Conservation (phyloP, 1,140 invertebrate genomes). For the Hermetia illucens region DNA sequence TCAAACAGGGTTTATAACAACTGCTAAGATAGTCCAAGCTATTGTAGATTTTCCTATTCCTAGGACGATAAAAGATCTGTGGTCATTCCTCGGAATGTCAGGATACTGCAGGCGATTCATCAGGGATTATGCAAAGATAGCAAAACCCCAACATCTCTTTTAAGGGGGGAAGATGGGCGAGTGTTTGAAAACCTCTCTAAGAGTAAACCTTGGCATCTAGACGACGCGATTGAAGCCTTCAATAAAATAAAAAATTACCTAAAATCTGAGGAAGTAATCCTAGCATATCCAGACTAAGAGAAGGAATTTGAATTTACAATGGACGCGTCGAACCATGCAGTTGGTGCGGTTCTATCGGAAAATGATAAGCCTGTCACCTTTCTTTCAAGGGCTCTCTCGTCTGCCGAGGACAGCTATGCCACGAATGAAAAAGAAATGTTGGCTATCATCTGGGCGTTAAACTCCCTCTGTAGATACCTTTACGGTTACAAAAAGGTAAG, state of each 20-base stretch:
- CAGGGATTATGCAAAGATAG: neutral
- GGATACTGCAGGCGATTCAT: conserved; percentile 2
- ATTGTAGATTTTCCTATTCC: conserved; percentile 6
- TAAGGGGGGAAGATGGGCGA: neutral
- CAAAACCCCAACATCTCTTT: conserved; percentile 4
- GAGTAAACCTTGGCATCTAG: conserved; percentile 13
- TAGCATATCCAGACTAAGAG: conserved; percentile 17
- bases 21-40: conserved; percentile 8
- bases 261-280: conserved; percentile 20
- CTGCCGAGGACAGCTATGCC: no score
- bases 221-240: conserved; percentile 12
- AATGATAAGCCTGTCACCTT: conserved; percentile 11
- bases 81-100: conserved; percentile 1
- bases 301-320: conserved; percentile 15
- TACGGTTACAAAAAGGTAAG: no score
- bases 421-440: no score
- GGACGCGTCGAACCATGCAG: conserved; percentile 12
- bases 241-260: conserved; percentile 10
- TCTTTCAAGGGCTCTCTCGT: no score
- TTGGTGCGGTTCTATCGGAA: conserved; percentile 20
- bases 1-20: no score
- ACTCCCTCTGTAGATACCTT: no score
- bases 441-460: no score
- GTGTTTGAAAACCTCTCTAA: conserved; percentile 7
- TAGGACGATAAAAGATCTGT: neutral